Base-by-base conservation (phyloP, 2,113 vertebrate genomes). In the Syngnathus typhle region DNA sequence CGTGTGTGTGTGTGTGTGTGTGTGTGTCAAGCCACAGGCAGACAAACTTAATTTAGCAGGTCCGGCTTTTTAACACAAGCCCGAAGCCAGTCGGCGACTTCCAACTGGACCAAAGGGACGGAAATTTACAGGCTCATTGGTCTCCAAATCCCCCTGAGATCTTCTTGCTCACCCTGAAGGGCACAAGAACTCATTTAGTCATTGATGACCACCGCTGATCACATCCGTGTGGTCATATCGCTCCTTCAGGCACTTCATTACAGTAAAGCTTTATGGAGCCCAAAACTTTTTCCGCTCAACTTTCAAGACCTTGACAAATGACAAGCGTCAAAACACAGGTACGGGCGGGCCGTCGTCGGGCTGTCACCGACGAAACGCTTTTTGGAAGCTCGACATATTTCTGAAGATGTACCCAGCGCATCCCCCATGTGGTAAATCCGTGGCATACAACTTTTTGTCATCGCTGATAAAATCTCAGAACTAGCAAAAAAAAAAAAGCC, bases 41-140 rank as follows among this genome's bases (percentile, higher is more conserved):
- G 82, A 73, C 88, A 85, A 86, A 88, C 84, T 85, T 91, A 85
- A 89, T 91, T 91, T 89, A 89, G 85, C 77, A 81, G 78, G 74
- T 70, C 78, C 73, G 56, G 75, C 78, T 81, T 87, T 89, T 88
- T 86, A 83, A 87, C 84, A 82, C 81, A 68, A 79, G 88, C 90
- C 87, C 75, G 77, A 72, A 90, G 90, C 85, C 76, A 86, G 72
- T 82, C 73, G 81, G 82, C 59, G 62, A 80, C 82, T 78, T 77
- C 65, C 64, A 76, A 81, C 84, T 86, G 82, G 83, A 82, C 85
- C 76, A 79, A 71, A 78, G 81, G 83, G 80, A 81, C 76, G 81
- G 72, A 88, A 89, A 84, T 86, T 89, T 89, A 87, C 81, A 81
- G 82, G 85, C 82, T 82, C 85, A 76, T 72, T 78, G 81, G 81